These are phyloP conservation scores for Helicolenus hilgendorfi DNA, from an alignment of 2,797 vertebrate genomes.

Conservation along the genomic window DNA sequence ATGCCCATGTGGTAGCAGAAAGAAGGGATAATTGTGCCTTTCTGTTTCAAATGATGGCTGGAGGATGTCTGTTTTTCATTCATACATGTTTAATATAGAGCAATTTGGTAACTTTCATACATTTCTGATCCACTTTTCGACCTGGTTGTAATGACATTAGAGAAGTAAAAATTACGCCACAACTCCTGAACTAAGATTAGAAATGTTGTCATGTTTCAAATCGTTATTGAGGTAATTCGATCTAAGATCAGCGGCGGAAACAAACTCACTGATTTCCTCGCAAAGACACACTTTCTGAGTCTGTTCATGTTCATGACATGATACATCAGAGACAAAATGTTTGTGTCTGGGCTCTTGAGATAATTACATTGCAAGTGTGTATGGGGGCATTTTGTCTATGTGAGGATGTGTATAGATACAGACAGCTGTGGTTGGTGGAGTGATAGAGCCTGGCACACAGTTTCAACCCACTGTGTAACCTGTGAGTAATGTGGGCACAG, in stretches of 20 bases:
- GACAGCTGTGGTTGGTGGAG: neutral
- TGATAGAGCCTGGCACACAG: slow-evolving; percentile 7
- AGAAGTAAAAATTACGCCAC: neutral
- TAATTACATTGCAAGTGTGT: slow-evolving; percentile 25
- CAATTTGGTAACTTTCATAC: neutral
- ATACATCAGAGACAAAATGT: slow-evolving; percentile 19
- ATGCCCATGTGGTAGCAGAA: slow-evolving; percentile 28
- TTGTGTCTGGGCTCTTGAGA: slow-evolving; percentile 19
- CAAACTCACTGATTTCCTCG: neutral
- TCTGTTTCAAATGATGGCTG: slow-evolving; percentile 25
- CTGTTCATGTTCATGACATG: slow-evolving; percentile 25
- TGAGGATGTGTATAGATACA: neutral
- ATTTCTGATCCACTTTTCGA: neutral
- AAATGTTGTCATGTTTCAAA: neutral
- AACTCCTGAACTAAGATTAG: neutral
- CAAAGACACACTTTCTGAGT: neutral
- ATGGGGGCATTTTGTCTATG: slow-evolving; percentile 26
- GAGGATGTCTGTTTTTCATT: slow-evolving; percentile 2
- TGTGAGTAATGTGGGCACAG: neutral
- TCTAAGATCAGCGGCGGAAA: neutral
- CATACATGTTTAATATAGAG: neutral
- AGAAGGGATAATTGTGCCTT: slow-evolving; percentile 21
- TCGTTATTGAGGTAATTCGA: slow-evolving; percentile 20
- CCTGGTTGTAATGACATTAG: neutral
- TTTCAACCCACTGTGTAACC: neutral